phyloP scores from a whole-genome alignment of 2,888 invertebrate genomes.

The Onchidella celtica region DNA sequence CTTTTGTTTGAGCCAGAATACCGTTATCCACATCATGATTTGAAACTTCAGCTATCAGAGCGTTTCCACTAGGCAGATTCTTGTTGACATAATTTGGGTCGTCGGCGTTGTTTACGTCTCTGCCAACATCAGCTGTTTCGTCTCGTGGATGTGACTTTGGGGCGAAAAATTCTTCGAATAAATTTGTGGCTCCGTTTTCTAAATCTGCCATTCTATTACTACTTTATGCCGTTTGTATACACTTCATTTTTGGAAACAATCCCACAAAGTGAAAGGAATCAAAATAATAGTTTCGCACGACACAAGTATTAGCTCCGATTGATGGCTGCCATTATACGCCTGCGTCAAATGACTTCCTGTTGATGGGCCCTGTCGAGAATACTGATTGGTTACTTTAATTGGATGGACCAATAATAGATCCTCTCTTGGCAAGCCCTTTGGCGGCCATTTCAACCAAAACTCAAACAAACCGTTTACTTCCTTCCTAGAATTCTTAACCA shows the following conservation, averaged over 20 bases:
- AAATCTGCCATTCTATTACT: slow-evolving; percentile 34
- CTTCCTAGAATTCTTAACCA: not conserved
- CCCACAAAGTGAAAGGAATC: not conserved
- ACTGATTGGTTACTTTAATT: slow-evolving; percentile 47
- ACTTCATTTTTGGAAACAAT: not conserved
- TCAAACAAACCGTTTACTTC: slow-evolving; percentile 29
- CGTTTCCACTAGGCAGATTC: not conserved
- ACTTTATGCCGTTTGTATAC: slow-evolving; percentile 17
- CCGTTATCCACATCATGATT: slow-evolving; percentile 24
- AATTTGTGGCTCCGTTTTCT: slow-evolving; percentile 19
- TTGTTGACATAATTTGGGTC: slow-evolving; percentile 9
- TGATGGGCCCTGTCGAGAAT: slow-evolving; percentile 26
- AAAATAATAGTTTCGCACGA: not conserved
- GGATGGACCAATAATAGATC: slow-evolving; percentile 47
- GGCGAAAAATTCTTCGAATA: slow-evolving; percentile 23
- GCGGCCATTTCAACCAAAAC: slow-evolving; percentile 57
- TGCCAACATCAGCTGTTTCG: slow-evolving; percentile 24
- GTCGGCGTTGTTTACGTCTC: slow-evolving; percentile 19
- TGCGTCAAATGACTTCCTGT: slow-evolving; percentile 59
- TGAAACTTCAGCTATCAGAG: not conserved
- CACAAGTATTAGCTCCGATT: not conserved
- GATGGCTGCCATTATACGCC: slow-evolving; percentile 57
- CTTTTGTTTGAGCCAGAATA: not conserved
- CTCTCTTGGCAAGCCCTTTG: slow-evolving; percentile 37
- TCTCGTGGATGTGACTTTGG: slow-evolving; percentile 6